Evolutionary conservation across 2,113 vertebrate genomes (phyloP).

Genomic region (Pitta sordida): DNA sequence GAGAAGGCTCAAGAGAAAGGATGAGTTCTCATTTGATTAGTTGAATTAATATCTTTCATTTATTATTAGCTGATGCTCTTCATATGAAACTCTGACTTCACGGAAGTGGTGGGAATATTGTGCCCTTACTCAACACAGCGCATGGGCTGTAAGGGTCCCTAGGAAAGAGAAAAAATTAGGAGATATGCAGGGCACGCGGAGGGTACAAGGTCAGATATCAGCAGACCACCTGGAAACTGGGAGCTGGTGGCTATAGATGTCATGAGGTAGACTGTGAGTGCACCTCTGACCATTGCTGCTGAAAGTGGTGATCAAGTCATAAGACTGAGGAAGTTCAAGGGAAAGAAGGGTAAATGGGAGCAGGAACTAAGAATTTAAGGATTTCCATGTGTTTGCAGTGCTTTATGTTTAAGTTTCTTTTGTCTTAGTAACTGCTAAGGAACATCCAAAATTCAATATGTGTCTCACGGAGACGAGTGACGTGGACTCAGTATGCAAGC

Average conservation of each 20-base stretch:
- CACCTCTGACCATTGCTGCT: neutral
- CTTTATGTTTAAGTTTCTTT: neutral
- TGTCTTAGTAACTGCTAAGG: neutral
- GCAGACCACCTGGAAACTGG: neutral
- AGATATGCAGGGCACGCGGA: accelerated
- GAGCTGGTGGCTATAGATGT: neutral
- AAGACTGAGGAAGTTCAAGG: neutral
- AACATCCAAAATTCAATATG: too few species aligned
- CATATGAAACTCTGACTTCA: neutral
- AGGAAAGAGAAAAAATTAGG: neutral
- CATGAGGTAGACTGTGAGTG: neutral
- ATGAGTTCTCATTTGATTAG: neutral
- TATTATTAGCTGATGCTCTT: neutral
- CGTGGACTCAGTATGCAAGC: too few species aligned
- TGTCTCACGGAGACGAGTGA: too few species aligned
- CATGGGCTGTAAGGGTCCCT: neutral
- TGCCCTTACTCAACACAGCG: neutral
- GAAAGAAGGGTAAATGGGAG: neutral
- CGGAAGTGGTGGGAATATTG: neutral
- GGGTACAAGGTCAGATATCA: neutral
- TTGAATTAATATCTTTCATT: neutral
- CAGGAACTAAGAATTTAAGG: neutral
- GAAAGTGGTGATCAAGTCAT: neutral
- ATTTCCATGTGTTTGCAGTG: neutral
- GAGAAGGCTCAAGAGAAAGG: neutral